Base-by-base conservation (phyloP, 2,888 invertebrate species). In the Eristalinus sepulchralis region DNA sequence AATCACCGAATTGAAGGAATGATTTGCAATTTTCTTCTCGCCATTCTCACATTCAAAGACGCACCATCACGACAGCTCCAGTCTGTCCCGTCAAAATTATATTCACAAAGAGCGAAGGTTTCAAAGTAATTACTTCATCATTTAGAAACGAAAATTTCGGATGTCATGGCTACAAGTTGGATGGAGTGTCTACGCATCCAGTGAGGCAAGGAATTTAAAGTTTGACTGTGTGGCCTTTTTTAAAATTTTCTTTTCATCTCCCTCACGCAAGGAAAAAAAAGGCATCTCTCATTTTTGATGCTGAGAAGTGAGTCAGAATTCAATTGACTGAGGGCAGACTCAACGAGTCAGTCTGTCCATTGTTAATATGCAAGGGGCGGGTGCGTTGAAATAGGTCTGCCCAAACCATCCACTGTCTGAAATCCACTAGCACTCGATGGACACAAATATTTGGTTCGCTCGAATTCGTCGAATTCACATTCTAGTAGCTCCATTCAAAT, bases 101-200 rank as follows among this genome's bases (percentile, higher is more conserved):
- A 31, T 67, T 67, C 33, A 67, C 55, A 22, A 33, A 11, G 33
- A n/a, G 64, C 5, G 31, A 39, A 71, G 31, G 39, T 60, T 60
- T 47, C 39, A 47, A 60, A 20, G 17, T 60, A 72, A 63, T 72
- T 63, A 72, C 71, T 60, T 20, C 34, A 47, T 71, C 71, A 47
- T 71, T 62, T n/a, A 27, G 36, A 59, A 68, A 57, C 34, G 31
- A 60, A 63, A 72, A 72, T 72, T 47, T 24, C 72, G 62, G 62
- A 71, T 27, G 59, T 71, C 71, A 72, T 63, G 72, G 27, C 39
- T 33, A 22, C 33, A 60, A 63, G 33, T 63, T 53, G n/a, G 5
- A 17, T 47, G 17, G 47, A 17, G 17, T 5, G 62, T 72, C 53
- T 53, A 24, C 47, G 22, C 60, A 62, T 60, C 47, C 20, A 31